These are phyloP conservation scores for Meganola albula DNA, from an alignment of 2,888 invertebrate species.

Conservation along the genomic window DNA sequence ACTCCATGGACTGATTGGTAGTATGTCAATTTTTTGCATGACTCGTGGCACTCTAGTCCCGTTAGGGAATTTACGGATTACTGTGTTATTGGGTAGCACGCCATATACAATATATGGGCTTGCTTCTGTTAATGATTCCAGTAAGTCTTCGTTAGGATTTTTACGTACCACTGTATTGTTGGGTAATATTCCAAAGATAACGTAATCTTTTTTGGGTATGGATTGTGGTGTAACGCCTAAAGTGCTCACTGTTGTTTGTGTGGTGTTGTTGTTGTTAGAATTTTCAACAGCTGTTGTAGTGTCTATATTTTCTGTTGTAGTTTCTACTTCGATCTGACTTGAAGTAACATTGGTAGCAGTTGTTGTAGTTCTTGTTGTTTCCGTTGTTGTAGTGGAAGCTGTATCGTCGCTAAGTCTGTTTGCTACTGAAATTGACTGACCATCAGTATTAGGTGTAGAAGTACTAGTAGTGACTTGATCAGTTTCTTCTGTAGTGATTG, in stretches of 20 bases:
- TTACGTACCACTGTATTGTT: slow-evolving; percentile 88
- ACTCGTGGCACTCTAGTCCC: slow-evolving; percentile 86
- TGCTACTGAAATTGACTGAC: slow-evolving; percentile 17
- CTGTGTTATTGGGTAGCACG: slow-evolving; percentile 86
- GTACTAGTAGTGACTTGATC: slow-evolving; percentile 21
- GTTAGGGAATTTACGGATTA: slow-evolving; percentile 88
- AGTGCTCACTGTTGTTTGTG: slow-evolving; percentile 40
- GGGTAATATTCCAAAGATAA: slow-evolving; percentile 85
- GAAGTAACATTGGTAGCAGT: slow-evolving; percentile 33
- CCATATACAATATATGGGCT: slow-evolving; percentile 86
- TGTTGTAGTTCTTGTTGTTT: slow-evolving; percentile 35
- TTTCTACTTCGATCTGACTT: slow-evolving; percentile 33
- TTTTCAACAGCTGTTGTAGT: slow-evolving; percentile 29
- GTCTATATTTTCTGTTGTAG: slow-evolving; percentile 29
- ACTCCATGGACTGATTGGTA: slow-evolving; percentile 79
- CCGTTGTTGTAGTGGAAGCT: slow-evolving; percentile 33
- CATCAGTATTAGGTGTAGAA: slow-evolving; percentile 26
- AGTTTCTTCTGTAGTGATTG: slow-evolving; percentile 14
- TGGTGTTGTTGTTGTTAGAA: slow-evolving; percentile 33
- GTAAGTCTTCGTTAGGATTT: slow-evolving; percentile 81
- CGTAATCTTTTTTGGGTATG: slow-evolving; percentile 81
- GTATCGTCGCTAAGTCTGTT: slow-evolving; percentile 23
- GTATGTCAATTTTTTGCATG: slow-evolving; percentile 77
- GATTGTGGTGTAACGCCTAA: slow-evolving; percentile 38
- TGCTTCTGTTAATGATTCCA: slow-evolving; percentile 82